A percentile compares a stretch with the other conserved stretches of the same genome.
These are phyloP conservation scores for Phoebastria nigripes DNA, from an alignment of 2,797 vertebrate genomes.

Conservation along the genomic window DNA sequence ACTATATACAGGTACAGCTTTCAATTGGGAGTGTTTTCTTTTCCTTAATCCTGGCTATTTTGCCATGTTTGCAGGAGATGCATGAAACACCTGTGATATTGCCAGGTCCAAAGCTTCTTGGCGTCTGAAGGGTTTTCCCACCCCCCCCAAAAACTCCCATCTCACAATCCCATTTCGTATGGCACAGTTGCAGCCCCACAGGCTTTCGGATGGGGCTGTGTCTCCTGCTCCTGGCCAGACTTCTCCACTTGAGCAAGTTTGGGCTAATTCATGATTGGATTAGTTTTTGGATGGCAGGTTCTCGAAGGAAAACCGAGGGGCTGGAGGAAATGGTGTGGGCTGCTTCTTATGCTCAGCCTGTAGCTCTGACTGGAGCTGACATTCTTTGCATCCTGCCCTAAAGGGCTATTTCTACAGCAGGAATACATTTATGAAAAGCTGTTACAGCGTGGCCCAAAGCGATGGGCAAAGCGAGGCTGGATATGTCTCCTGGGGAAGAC, in stretches of 20 bases:
- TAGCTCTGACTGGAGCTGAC: neutral
- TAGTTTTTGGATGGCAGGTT: neutral
- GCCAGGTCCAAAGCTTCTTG: neutral
- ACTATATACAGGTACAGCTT: neutral
- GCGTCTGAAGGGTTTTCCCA: neutral
- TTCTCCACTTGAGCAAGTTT: neutral
- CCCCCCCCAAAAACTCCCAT: neutral
- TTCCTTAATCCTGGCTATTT: neutral
- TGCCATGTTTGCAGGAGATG: neutral
- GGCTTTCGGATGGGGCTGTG: neutral
- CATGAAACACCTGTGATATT: neutral
- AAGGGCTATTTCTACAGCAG: neutral
- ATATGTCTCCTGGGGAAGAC: neutral
- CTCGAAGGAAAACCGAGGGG: neutral
- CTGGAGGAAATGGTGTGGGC: neutral
- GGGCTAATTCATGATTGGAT: neutral
- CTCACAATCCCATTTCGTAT: fast-evolving
- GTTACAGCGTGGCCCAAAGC: neutral
- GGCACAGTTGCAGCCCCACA: neutral
- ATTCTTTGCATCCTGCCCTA: neutral
- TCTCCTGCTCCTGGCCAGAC: neutral
- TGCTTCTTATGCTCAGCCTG: neutral
- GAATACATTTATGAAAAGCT: conserved; percentile 7
- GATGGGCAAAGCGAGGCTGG: neutral
- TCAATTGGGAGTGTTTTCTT: neutral